phyloP scores from a whole-genome alignment of 2,888 invertebrate genomes.

The Brassicogethes aeneus region DNA sequence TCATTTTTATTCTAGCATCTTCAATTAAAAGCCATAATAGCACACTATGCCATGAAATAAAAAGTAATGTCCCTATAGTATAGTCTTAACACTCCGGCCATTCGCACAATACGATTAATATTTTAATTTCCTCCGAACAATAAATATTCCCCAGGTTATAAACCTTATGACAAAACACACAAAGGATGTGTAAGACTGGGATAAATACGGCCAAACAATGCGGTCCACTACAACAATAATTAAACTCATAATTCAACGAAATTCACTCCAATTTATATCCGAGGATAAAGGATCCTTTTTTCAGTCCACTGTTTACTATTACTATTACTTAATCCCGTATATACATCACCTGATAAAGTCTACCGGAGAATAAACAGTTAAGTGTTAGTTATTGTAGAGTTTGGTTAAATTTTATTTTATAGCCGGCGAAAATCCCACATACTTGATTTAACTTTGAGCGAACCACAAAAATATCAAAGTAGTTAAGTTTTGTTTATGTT shows the following conservation, averaged over 20 bases:
- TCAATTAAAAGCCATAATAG: no score
- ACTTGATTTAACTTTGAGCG: no score
- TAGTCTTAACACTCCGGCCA: no score
- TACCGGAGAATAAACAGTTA: no score
- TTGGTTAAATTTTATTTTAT: no score
- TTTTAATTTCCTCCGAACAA: background rate
- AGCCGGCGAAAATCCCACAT: no score
- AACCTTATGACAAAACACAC: background rate
- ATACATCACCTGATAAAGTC: background rate
- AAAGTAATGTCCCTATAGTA: no score
- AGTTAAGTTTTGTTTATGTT: no score
- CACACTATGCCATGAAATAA: no score
- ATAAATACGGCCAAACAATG: background rate
- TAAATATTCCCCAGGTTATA: background rate
- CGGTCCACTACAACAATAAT: background rate
- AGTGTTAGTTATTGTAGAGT: no score
- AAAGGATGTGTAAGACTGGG: background rate
- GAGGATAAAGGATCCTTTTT: background rate
- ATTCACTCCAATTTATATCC: background rate
- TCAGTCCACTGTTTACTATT: background rate
- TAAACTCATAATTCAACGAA: background rate
- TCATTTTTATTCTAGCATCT: no score
- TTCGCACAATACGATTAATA: conserved; percentile 2
- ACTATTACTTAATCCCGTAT: background rate
- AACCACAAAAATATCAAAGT: no score